phyloP scores from a whole-genome alignment of 2,113 vertebrate genomes.

The Microcebus ravelobensis region DNA sequence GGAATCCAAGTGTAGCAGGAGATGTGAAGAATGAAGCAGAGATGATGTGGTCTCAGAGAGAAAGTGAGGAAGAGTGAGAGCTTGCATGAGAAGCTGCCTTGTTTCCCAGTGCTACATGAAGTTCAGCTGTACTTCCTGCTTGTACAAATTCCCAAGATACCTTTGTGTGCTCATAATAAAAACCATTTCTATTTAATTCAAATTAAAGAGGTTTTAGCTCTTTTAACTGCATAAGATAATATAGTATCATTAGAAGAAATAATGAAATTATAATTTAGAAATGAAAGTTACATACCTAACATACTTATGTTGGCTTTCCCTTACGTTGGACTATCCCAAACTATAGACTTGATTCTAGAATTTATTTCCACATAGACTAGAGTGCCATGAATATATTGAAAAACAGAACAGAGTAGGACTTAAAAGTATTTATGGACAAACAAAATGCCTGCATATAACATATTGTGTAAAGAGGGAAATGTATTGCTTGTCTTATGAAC shows the following conservation, averaged over 20 bases:
- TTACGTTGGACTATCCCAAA: background rate
- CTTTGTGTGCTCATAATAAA: background rate
- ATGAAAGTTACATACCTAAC: background rate
- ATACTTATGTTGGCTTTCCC: background rate
- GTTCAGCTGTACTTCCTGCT: background rate
- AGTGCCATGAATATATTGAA: slow-evolving; percentile 22
- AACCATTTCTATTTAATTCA: background rate
- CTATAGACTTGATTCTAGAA: background rate
- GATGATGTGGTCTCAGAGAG: background rate
- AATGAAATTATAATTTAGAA: slow-evolving; percentile 17
- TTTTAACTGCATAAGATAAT: background rate
- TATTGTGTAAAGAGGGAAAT: background rate
- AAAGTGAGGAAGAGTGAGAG: background rate
- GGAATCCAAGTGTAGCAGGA: background rate
- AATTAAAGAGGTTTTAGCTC: background rate
- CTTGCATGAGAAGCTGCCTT: background rate
- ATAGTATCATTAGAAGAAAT: background rate
- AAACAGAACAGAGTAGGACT: background rate
- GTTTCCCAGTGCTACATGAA: background rate
- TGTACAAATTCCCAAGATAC: background rate
- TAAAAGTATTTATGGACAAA: slow-evolving; percentile 20
- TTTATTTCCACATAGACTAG: slow-evolving; percentile 30
- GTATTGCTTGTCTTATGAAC: background rate
- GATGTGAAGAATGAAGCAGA: background rate
- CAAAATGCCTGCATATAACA: background rate